Conservation (phyloP, 2,888 invertebrate genomes). For the Kryphioiulus occultus region DNA sequence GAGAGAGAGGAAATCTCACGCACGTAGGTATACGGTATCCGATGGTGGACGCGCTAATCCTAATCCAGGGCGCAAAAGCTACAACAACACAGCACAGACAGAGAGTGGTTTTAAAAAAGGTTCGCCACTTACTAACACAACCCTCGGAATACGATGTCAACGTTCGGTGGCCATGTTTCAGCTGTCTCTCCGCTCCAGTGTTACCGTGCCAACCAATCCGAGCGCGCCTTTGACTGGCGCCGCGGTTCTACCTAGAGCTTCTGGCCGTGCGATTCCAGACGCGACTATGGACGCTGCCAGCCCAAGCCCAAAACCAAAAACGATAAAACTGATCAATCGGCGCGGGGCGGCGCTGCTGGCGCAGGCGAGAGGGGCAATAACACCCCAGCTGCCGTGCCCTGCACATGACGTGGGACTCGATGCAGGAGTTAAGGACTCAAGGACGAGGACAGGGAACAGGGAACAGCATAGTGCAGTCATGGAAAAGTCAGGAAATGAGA, state of each 20-base stretch:
- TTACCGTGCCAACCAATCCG: constrained; percentile 42
- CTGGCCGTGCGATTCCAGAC: constrained; percentile 12
- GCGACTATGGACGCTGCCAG: background rate
- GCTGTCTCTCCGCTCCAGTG: constrained; percentile 43
- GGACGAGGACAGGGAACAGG: background rate
- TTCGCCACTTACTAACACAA: constrained; percentile 46
- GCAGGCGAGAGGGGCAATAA: background rate
- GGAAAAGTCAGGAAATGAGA: no score
- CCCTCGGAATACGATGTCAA: constrained; percentile 51
- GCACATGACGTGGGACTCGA: no score
- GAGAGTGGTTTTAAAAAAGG: background rate
- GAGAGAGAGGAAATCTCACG: background rate
- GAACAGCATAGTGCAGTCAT: no score
- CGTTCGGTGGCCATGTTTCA: constrained; percentile 52
- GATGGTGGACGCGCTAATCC: background rate
- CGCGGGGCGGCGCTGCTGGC: background rate
- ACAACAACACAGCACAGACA: no score
- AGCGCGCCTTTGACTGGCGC: background rate
- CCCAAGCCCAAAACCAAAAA: no score
- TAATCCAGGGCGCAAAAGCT: background rate
- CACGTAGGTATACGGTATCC: background rate
- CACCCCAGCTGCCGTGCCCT: background rate
- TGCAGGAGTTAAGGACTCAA: no score
- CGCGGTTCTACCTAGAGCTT: constrained; percentile 28
- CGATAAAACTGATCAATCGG: background rate